A percentile compares a stretch with the other conserved stretches of the same genome.
These are phyloP conservation scores for Nannoperca obscura DNA, from an alignment of 2,797 vertebrate species.

Conservation along the genomic window DNA sequence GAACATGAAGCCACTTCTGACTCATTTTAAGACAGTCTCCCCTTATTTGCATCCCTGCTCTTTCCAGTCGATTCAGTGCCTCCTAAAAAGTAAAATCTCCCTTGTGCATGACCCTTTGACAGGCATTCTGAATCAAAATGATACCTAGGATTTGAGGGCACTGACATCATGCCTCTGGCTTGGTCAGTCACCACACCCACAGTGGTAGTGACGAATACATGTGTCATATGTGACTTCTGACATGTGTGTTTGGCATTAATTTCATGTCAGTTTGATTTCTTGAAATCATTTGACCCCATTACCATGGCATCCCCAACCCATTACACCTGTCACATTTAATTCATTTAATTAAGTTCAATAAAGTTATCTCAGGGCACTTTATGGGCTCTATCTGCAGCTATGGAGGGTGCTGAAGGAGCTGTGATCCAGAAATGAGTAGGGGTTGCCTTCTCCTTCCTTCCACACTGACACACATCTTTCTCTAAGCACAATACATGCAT, in stretches of 20 bases:
- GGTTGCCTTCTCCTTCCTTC: constrained; percentile 19
- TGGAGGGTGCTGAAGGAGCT: constrained; percentile 23
- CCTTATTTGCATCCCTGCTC: not conserved
- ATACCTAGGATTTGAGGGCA: constrained; percentile 21
- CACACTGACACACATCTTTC: constrained; percentile 34
- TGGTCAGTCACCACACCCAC: constrained; percentile 3
- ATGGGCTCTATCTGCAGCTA: constrained; percentile 43
- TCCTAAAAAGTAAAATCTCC: not conserved
- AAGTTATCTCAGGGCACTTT: not conserved
- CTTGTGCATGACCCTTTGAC: not conserved
- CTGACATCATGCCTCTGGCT: constrained; percentile 19
- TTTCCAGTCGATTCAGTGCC: not conserved
- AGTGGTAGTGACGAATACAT: constrained; percentile 9
- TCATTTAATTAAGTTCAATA: too few relatives aligned
- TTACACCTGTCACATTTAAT: constrained; percentile 64
- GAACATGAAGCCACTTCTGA: not conserved
- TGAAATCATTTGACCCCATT: constrained; percentile 25
- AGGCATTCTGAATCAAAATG: constrained; percentile 11
- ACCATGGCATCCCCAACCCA: constrained; percentile 18
- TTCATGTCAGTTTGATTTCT: constrained; percentile 30
- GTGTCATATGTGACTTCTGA: constrained; percentile 28
- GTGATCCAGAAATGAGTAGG: constrained; percentile 40
- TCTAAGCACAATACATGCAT: constrained; percentile 55
- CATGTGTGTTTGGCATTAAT: constrained; percentile 26
- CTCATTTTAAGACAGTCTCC: not conserved